phyloP scores from a whole-genome alignment of 2,888 invertebrate genomes.

The Oligia strigilis region DNA sequence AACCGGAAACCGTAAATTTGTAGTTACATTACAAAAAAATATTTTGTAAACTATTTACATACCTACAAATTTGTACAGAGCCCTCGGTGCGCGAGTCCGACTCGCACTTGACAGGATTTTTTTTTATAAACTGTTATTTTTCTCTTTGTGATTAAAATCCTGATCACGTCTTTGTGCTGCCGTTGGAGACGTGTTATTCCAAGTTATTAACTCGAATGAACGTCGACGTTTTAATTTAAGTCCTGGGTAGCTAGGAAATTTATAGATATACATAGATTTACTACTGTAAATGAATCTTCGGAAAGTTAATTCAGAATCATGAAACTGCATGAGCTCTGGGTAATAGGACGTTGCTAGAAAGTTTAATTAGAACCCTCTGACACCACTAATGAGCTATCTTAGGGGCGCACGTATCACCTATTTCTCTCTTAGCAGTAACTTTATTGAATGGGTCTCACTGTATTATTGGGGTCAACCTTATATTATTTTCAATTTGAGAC shows the following conservation, averaged over 20 bases:
- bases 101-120: neutral
- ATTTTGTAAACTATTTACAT: too few species aligned
- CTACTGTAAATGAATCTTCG: conserved; percentile 58
- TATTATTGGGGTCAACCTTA: conserved; percentile 1
- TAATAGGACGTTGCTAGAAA: conserved; percentile 46
- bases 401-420: conserved; percentile 22
- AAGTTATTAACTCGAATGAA: conserved; percentile 68
- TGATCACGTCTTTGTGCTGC: conserved; percentile 67
- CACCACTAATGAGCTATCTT: conserved; percentile 51
- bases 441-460: neutral
- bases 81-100: too few species aligned
- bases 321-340: conserved; percentile 51
- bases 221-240: conserved; percentile 69
- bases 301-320: conserved; percentile 48
- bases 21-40: too few species aligned
- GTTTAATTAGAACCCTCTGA: conserved; percentile 58
- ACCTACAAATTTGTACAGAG: too few species aligned
- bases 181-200: conserved; percentile 69
- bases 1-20: too few species aligned
- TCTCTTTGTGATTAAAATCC: conserved; percentile 64
- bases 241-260: conserved; percentile 50
- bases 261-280: conserved; percentile 50
- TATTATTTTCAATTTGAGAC: conserved; percentile 15
- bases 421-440: conserved; percentile 13
- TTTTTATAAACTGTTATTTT: conserved; percentile 42